Evolutionary conservation across 2,888 invertebrate species (phyloP), one percentile per base, ranked within the genome.

Genomic region (Fragum fragum): DNA sequence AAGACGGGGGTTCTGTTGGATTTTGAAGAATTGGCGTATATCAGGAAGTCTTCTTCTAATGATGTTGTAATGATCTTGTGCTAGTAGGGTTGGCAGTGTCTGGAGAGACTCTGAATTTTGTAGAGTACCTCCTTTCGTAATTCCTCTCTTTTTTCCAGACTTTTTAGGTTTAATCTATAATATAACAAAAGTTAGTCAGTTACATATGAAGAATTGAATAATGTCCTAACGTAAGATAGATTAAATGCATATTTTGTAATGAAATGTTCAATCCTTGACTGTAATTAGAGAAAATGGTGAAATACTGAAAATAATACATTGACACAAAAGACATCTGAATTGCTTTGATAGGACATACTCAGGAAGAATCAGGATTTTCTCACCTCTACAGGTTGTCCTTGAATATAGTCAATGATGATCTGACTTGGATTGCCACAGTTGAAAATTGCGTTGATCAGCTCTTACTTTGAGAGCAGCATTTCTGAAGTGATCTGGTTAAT

Each of bases 1-100:
- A 78, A 78, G 39, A 78, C 42, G 7, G 73, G 66, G 3, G 73
- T 7, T 11, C 78, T 21, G 9, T 73, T n/a, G 11, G n/a, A 1
- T 14, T 5, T 14, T 11, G 73, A 14, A 6, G 23, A 63, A 21
- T 78, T 78, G 73, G 73, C 78, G 23, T 78, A 78, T 5, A 78
- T 69, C 36, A 78, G 47, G 39, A 66, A 57, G 18, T 18, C 1
- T 1, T 61, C 26, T 11, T 47, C 59, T 7, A 7, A 39, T 42
- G 26, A 28, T 6, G 55, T 21, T n/a, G 36, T 53, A 7, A 57
- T 70, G 59, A 70, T 59, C 70, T 18, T 55, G 39, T 57, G 76
- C 71, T 28, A 76, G 76, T 36, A 71, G 70, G 1, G 5, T 18
- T 3, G 70, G 76, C 21, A 76, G 57, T 59, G 23, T 70, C 32